These are phyloP conservation scores for Trachelipus rathkii DNA, from an alignment of 1,140 invertebrate species.

Conservation along the genomic window DNA sequence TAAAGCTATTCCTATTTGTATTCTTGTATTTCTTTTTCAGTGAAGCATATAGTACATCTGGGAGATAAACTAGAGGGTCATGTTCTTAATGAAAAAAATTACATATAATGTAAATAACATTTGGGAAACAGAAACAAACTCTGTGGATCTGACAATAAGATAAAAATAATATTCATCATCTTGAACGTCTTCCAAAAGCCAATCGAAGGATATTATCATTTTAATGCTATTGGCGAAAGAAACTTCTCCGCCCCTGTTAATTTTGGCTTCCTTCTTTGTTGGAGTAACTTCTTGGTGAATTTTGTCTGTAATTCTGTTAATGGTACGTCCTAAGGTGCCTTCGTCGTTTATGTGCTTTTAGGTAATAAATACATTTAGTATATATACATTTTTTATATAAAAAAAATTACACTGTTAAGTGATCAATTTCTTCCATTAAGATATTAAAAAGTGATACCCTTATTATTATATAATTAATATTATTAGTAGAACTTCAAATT, in stretches of 20 bases:
- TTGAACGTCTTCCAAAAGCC: background rate
- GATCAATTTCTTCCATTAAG: background rate
- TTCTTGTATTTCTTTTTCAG: background rate
- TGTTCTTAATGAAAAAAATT: background rate
- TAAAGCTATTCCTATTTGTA: background rate
- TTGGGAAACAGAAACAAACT: background rate
- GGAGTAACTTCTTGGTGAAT: background rate
- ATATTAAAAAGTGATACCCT: background rate
- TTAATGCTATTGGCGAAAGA: background rate
- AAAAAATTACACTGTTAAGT: background rate
- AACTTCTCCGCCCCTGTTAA: background rate
- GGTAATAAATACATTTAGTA: background rate
- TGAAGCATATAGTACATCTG: background rate
- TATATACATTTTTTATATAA: background rate
- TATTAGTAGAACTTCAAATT: background rate
- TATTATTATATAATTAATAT: background rate
- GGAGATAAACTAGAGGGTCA: background rate
- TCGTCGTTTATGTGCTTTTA: slow-evolving; percentile 4
- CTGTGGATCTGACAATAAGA: background rate
- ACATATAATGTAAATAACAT: background rate
- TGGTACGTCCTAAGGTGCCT: slow-evolving; percentile 8
- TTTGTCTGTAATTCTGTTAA: background rate
- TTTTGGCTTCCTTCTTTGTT: background rate
- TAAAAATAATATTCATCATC: background rate
- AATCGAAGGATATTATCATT: background rate